These are phyloP conservation scores for Drosophila insularis DNA, from an alignment of 1,140 invertebrate species.

Conservation along the genomic window DNA sequence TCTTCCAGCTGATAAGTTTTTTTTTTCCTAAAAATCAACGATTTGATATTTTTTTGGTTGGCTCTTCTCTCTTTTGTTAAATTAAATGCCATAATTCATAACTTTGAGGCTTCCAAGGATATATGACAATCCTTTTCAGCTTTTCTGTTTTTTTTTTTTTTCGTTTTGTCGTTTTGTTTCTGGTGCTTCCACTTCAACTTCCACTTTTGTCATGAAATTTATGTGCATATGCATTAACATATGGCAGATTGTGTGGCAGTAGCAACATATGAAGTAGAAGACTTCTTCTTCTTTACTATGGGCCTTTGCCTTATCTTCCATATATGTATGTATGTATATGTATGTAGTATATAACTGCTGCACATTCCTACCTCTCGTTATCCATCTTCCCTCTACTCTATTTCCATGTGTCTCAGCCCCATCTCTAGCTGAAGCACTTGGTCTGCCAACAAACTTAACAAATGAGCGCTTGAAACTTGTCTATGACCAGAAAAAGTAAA, in stretches of 20 bases:
- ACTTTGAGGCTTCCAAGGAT: slow-evolving; percentile 10
- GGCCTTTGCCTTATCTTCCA: slow-evolving; percentile 25
- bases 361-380: background rate
- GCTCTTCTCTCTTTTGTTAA: background rate
- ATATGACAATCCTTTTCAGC: slow-evolving; percentile 4
- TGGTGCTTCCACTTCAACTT: background rate
- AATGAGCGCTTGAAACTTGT: slow-evolving; percentile 53
- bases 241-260: slow-evolving; percentile 32
- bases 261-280: slow-evolving; percentile 10
- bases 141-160: background rate
- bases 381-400: background rate
- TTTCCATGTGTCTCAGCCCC: background rate
- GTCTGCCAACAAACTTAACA: slow-evolving; percentile 56
- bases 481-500: slow-evolving; percentile 44
- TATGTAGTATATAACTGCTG: background rate
- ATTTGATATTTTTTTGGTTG: background rate
- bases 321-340: background rate
- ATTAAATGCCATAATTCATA: slow-evolving; percentile 12
- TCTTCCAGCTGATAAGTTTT: background rate
- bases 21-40: background rate
- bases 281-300: too few relatives aligned
- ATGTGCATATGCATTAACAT: slow-evolving; percentile 74
- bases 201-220: slow-evolving; percentile 51
- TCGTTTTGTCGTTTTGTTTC: background rate
- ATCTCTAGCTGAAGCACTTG: slow-evolving; percentile 5